Percentiles rank a stretch among this genome's conserved stretches.
Conservation (phyloP, 2,797 vertebrate species). For the Melanotaenia pygmaea region DNA sequence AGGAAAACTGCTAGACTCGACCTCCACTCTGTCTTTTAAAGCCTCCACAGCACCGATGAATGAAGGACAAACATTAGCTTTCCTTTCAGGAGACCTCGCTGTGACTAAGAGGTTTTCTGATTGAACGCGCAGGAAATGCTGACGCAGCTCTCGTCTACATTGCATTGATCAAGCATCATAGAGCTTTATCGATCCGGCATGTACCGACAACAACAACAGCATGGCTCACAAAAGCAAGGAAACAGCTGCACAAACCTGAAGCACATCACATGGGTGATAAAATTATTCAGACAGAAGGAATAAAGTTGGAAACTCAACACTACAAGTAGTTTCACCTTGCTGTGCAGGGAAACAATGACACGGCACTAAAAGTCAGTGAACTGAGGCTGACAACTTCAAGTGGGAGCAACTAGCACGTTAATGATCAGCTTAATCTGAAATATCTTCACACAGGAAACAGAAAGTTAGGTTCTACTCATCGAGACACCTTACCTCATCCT, state of each 20-base stretch:
- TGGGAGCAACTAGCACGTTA: neutral
- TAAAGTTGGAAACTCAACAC: neutral
- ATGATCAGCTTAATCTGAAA: slow-evolving; percentile 12
- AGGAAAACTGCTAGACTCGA: neutral
- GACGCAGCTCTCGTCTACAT: slow-evolving; percentile 55
- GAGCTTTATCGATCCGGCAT: slow-evolving; percentile 61
- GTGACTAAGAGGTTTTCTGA: slow-evolving; percentile 23
- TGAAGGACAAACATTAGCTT: slow-evolving; percentile 29
- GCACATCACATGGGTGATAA: neutral
- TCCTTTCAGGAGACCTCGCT: slow-evolving; percentile 23
- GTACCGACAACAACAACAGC: slow-evolving; percentile 31
- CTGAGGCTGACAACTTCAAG: slow-evolving; percentile 16
- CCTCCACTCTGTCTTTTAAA: neutral
- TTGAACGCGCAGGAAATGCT: slow-evolving; percentile 35
- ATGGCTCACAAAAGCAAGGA: slow-evolving; percentile 24
- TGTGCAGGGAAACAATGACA: slow-evolving; percentile 46
- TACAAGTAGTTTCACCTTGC: slow-evolving; percentile 19
- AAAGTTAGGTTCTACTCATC: neutral
- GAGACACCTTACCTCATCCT: slow-evolving; percentile 61
- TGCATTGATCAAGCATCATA: slow-evolving; percentile 72
- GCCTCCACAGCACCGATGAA: slow-evolving; percentile 3
- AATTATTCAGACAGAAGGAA: neutral
- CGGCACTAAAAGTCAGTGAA: slow-evolving; percentile 42
- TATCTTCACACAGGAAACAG: neutral
- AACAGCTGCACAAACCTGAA: slow-evolving; percentile 7